Conservation (phyloP, 2,888 invertebrate genomes). For the Pedicia rivosa region DNA sequence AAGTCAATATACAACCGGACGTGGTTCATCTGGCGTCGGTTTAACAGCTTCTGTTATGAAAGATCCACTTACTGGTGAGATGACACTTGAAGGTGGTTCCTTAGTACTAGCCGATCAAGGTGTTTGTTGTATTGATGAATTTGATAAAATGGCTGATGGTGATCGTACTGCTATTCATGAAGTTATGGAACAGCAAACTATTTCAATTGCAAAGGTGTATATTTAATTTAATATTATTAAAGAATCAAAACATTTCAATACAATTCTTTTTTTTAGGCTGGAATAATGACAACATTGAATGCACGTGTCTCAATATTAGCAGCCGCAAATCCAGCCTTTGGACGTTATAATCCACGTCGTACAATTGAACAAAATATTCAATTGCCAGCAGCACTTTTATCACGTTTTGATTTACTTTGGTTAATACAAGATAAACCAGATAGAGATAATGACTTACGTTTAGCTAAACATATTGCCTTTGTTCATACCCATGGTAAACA, state of each 20-base stretch:
- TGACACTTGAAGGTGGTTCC: slow-evolving; percentile 94
- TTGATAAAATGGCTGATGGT: slow-evolving; percentile 96
- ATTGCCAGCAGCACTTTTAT: slow-evolving; percentile 89
- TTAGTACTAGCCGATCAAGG: slow-evolving; percentile 92
- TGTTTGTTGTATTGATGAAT: slow-evolving; percentile 98
- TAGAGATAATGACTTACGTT: slow-evolving; percentile 53
- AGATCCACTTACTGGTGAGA: slow-evolving; percentile 93
- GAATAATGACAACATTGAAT: slow-evolving; percentile 96
- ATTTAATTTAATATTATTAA: too few species aligned
- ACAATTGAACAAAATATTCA: slow-evolving; percentile 96
- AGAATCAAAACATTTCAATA: slow-evolving; percentile 7
- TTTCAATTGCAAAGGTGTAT: slow-evolving; percentile 99
- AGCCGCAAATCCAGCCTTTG: slow-evolving; percentile 98
- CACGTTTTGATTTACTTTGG: slow-evolving; percentile 93
- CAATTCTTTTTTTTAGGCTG: slow-evolving; percentile 45
- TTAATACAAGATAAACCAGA: slow-evolving; percentile 72
- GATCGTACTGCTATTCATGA: slow-evolving; percentile 95
- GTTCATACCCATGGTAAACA: slow-evolving; percentile 87
- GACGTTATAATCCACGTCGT: slow-evolving; percentile 90
- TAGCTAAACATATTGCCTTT: slow-evolving; percentile 95
- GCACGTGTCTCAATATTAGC: slow-evolving; percentile 95
- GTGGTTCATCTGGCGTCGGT: slow-evolving; percentile 97
- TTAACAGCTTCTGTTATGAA: slow-evolving; percentile 96
- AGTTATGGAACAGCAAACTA: slow-evolving; percentile 99
- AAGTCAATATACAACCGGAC: slow-evolving; percentile 89